Percentiles rank a stretch among this genome's conserved stretches.
Evolutionary conservation across 1,140 invertebrate genomes (phyloP).

Genomic region (Drosophila quadrilineata): DNA sequence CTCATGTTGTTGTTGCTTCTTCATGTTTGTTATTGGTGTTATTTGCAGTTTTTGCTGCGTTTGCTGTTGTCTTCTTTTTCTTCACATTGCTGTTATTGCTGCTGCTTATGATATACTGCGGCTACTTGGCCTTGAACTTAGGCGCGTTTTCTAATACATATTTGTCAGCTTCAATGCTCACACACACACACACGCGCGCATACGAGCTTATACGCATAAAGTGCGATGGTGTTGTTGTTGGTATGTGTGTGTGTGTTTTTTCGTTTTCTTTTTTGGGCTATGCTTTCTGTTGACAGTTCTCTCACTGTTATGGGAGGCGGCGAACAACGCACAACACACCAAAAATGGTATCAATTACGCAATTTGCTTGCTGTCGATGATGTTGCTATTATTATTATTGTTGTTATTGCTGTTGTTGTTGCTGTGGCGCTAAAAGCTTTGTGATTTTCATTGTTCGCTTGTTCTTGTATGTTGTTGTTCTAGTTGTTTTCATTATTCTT

Average conservation of each 20-base stretch:
- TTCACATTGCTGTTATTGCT: constrained; percentile 18
- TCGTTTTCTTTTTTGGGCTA: constrained; percentile 10
- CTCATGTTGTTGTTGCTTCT: background rate
- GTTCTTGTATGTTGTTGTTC: constrained; percentile 14
- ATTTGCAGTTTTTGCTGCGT: constrained; percentile 62
- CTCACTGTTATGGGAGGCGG: constrained; percentile 19
- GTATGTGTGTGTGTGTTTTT: background rate
- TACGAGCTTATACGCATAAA: constrained; percentile 3
- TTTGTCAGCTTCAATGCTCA: constrained; percentile 41
- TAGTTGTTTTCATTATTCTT: constrained; percentile 6
- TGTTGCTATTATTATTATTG: constrained; percentile 8
- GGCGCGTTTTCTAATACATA: constrained; percentile 64
- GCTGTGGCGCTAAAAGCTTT: constrained; percentile 18
- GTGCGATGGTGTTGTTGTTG: constrained; percentile 20
- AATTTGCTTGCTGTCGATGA: constrained; percentile 37
- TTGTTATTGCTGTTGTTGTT: constrained; percentile 12
- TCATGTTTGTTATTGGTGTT: constrained; percentile 12
- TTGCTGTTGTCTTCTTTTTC: constrained; percentile 24
- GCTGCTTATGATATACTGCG: constrained; percentile 41
- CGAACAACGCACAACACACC: constrained; percentile 29
- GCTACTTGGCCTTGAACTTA: constrained; percentile 74
- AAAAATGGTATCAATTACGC: constrained; percentile 67
- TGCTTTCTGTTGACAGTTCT: constrained; percentile 28
- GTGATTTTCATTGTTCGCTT: constrained; percentile 23
- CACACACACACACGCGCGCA: constrained; percentile 14